Base-by-base conservation (phyloP, 2,797 vertebrate species). In the Astyanax mexicanus region DNA sequence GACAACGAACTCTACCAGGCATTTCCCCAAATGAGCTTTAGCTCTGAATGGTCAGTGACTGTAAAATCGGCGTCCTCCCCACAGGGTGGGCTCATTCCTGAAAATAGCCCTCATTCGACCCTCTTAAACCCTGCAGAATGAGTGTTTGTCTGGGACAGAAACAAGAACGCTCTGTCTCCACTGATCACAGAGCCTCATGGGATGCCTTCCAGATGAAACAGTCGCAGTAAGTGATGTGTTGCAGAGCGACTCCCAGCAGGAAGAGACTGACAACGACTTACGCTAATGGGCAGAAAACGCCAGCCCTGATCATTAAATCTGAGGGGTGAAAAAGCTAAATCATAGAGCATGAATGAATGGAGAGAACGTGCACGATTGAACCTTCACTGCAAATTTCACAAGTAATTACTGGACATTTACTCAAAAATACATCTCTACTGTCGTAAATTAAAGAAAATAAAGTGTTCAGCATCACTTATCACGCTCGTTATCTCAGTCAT, bases 71-170 rank as follows among this genome's bases (percentile, higher is more conserved):
- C 54, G 15, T 5, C 15, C 25, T 17, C 44, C 42, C 62, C 49
- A 19, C 32, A n/a, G 55, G 52, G 15, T 65, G 68, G 38, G 67
- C 78, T 80, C 64, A 73, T 78, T 78, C 70, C 76, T 69, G 55
- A 73, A 69, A 74, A 79, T 79, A 79, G 54, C 60, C 71, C 37
- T 64, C 71, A 69, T 65, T 47, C 69, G 58, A 25, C 29, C n/a
- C 67, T 38, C 42, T 35, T 11, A 52, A 64, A 61, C 15, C 69
- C 27, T 21, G 15, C 40, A 45, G 37, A 32, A 45, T 29, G 37
- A n/a, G 37, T 47, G 29, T 66, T 47, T 66, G 62, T 66, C 42
- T 47, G 23, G 62, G 25, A 66, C 10, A 29, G 64, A 49, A 29
- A 66, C 64, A 66, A 66, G 6, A 35, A 13, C 49, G 44, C 44